These are phyloP conservation scores for Drosophila rufa DNA, from an alignment of 1,140 invertebrate species.

Conservation along the genomic window DNA sequence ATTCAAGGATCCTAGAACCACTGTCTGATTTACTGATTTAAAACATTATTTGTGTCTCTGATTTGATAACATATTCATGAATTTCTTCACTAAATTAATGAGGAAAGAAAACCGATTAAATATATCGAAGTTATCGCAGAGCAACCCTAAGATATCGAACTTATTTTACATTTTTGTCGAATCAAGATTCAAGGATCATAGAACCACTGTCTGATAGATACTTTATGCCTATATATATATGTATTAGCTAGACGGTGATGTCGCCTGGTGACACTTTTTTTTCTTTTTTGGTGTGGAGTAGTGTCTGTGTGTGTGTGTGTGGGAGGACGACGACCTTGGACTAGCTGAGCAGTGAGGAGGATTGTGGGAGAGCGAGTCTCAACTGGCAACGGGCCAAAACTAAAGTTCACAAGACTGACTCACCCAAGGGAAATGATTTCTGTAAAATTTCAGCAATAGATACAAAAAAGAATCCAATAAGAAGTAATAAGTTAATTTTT, in stretches of 20 bases:
- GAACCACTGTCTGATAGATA: conserved; percentile 22
- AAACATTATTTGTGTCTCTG: too few species aligned
- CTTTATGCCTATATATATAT: not conserved
- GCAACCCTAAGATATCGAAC: not conserved
- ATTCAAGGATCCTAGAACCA: conserved; percentile 1
- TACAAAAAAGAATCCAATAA: not conserved
- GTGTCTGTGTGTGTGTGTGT: conserved; percentile 23
- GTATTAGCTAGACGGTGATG: conserved; percentile 15
- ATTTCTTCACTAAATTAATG: too few species aligned
- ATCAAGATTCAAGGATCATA: too few species aligned
- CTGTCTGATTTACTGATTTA: too few species aligned
- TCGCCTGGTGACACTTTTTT: conserved; percentile 13
- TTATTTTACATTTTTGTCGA: too few species aligned
- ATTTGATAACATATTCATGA: too few species aligned
- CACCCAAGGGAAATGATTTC: conserved; percentile 20
- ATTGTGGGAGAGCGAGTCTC: conserved; percentile 5
- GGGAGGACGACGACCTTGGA: conserved; percentile 77
- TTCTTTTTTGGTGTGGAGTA: conserved; percentile 11
- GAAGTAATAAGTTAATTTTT: conserved; percentile 10
- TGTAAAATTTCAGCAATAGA: not conserved
- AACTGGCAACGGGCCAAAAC: conserved; percentile 34
- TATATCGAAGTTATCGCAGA: not conserved
- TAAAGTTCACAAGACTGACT: conserved; percentile 48
- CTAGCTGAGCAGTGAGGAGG: conserved; percentile 6
- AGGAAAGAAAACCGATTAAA: not conserved